Evolutionary conservation across 2,797 vertebrate genomes (phyloP).

Genomic region (Lagorchestes hirsutus): DNA sequence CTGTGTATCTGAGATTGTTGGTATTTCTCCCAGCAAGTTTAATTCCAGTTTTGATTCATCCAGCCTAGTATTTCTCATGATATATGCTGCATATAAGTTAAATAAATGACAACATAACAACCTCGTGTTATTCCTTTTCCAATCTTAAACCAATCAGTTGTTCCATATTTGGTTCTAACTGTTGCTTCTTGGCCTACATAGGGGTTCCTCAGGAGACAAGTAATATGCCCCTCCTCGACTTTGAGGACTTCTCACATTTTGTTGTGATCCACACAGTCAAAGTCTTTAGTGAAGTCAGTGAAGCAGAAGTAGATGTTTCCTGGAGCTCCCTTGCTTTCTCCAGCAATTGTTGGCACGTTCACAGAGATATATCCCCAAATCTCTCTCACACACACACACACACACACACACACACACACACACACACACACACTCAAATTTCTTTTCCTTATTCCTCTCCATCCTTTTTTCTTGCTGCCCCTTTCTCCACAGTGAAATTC

Average conservation of each 20-base stretch:
- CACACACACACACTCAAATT: not conserved
- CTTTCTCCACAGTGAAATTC: not conserved
- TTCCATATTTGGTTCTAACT: not conserved
- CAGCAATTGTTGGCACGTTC: not conserved
- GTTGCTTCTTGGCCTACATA: not conserved
- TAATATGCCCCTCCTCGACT: not conserved
- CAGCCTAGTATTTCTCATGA: not conserved
- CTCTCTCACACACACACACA: no score
- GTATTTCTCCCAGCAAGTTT: not conserved
- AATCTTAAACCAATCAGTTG: not conserved
- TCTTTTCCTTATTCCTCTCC: not conserved
- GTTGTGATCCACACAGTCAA: not conserved
- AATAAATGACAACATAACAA: not conserved
- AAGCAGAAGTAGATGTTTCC: not conserved
- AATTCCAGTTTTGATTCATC: not conserved
- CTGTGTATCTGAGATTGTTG: not conserved
- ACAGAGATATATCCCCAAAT: not conserved
- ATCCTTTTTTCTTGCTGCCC: not conserved
- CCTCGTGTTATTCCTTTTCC: not conserved
- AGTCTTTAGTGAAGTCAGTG: not conserved
- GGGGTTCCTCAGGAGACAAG: not conserved
- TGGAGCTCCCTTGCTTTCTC: not conserved
- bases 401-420: no score
- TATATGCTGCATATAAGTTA: not conserved
- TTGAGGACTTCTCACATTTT: not conserved